Conservation (phyloP, 1,140 invertebrate species). For the Cydia pomonella region DNA sequence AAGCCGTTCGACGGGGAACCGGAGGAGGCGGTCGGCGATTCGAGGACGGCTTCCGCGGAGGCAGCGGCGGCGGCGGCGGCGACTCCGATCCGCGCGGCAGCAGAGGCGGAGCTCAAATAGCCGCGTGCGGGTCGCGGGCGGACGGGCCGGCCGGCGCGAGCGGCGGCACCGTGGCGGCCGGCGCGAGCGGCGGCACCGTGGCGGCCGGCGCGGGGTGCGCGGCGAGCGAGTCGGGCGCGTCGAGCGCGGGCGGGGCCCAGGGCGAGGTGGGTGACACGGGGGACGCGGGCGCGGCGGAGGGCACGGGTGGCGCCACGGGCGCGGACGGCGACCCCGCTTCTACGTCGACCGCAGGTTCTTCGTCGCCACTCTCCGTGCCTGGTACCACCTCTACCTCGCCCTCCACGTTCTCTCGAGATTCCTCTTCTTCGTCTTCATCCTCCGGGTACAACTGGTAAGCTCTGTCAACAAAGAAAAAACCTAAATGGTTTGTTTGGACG, state of each 20-base stretch:
- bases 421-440: constrained; percentile 73
- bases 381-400: constrained; percentile 57
- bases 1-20: background rate
- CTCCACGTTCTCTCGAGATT: constrained; percentile 55
- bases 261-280: constrained; percentile 46
- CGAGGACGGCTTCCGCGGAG: constrained; percentile 7
- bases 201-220: constrained; percentile 34
- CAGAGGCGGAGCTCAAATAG: constrained; percentile 38
- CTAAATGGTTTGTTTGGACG: too few species aligned
- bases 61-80: constrained; percentile 3
- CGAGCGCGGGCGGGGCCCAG: constrained; percentile 39
- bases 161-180: constrained; percentile 36
- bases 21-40: constrained; percentile 1
- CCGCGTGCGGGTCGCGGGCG: constrained; percentile 42
- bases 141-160: constrained; percentile 32
- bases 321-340: constrained; percentile 40
- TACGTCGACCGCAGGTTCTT: constrained; percentile 47
- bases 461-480: constrained; percentile 42
- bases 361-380: constrained; percentile 60
- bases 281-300: constrained; percentile 39
- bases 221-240: constrained; percentile 32
- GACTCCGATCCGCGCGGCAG: constrained; percentile 3
- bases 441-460: constrained; percentile 77
- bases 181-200: constrained; percentile 24
- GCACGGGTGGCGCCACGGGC: constrained; percentile 46